phyloP scores from a whole-genome alignment of 2,797 vertebrate species.

The Hylomyscus alleni region DNA sequence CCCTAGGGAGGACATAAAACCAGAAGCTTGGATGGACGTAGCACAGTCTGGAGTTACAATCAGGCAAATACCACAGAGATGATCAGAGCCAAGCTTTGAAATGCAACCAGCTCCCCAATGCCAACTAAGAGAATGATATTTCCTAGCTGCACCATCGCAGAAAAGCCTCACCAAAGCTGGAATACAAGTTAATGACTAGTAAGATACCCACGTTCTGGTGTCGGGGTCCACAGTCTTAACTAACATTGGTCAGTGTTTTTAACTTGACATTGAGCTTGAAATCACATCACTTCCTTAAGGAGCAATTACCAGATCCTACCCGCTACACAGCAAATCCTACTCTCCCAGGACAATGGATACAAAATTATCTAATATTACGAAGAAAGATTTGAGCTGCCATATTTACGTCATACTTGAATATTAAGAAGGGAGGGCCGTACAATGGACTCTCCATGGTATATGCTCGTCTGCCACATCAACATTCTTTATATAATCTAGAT shows the following conservation, averaged over 20 bases:
- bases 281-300: background rate
- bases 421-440: background rate
- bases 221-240: background rate
- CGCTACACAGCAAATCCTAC: no score
- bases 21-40: background rate
- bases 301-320: background rate
- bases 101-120: background rate
- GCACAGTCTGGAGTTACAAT: background rate
- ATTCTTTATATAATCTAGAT: background rate
- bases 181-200: background rate
- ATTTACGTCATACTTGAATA: no score
- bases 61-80: conserved; percentile 30
- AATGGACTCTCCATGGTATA: background rate
- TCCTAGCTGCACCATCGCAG: background rate
- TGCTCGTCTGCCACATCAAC: background rate
- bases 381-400: background rate
- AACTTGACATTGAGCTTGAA: background rate
- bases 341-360: background rate
- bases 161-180: conserved; percentile 4
- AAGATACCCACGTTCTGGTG: background rate
- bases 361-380: background rate
- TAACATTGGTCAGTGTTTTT: background rate
- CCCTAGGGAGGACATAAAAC: conserved; percentile 28
- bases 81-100: conserved; percentile 49
- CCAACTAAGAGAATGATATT: background rate